Evolutionary conservation across 1,140 invertebrate genomes (phyloP), one percentile per base, ranked within the genome.

Genomic region (Globodera rostochiensis): DNA sequence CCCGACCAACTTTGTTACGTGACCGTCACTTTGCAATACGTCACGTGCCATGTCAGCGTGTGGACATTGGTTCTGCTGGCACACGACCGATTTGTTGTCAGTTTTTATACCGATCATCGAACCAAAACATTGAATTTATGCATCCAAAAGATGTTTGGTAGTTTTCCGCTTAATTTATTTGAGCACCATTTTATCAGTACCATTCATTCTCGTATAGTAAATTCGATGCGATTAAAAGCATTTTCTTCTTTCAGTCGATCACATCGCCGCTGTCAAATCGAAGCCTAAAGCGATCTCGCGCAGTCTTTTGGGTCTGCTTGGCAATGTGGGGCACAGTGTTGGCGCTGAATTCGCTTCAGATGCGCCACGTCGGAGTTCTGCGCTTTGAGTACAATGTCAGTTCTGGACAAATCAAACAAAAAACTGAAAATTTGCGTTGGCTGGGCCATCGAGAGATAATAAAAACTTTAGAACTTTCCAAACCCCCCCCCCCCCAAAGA

Each of bases 51-150:
- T 86, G 95, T 94, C 3, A 95, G 94, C 84, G 95, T 97, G 7
- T 97, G 96, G 90, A 97, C 95, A 0, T 91, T 98, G n/a, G 95
- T 97, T 0, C 92, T 98, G 67, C 96, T 98, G 95, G 96, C 95
- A 25, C 91, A 96, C 64, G 96, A 98, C 90, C 93, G 96, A 69
- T 86, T 74, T 76, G 50, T 83, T 69, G 84, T 85, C 57, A 57
- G 74, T 47, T 15, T n/a, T 45, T 45, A 0, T 36, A n/a, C n/a
- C n/a, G n/a, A n/a, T n/a, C n/a, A n/a, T n/a, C n/a, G n/a, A n/a
- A 36, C 25, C 25, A 36, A 36, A 36, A 2, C 25, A 36, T 36
- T 36, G 25, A 36, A 36, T 36, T 36, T 15, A 50, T 50, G 50
- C 7, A 50, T 50, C 6, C 50, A 50, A 50, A 50, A 50, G 7